Evolutionary conservation across 2,888 invertebrate species (phyloP), one percentile per base, ranked within the genome.

Genomic region (Drosophila nr. medialis): DNA sequence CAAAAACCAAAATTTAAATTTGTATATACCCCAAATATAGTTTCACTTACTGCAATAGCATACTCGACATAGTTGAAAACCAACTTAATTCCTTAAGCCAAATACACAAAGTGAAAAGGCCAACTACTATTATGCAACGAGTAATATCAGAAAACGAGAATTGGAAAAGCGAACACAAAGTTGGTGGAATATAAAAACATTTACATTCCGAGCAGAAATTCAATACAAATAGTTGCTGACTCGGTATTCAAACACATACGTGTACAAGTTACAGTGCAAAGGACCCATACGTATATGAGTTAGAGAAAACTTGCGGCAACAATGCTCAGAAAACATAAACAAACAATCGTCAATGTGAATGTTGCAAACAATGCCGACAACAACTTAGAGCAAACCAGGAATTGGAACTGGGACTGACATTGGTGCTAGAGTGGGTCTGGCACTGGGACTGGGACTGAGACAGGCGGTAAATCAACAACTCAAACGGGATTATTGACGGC

Each of bases 281-380:
- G 67, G 63, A 68, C 72, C 51, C 54, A 67, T 70, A n/a, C n/a
- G n/a, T n/a, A 64, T 81, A 65, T 68, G 75, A 72, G 70, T 64
- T 73, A 50, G 56, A 64, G 49, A 34, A 89, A 84, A 82, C 76
- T 89, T 85, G 80, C 49, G 83, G 61, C 73, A 83, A 89, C 86
- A 84, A 87, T 76, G 67, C 74, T 89, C 77, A 72, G 71, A 87
- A 82, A 84, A 87, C 86, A 89, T 87, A 89, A 84, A 87, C 89
- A 84, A 89, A 76, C 88, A 72, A 82, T 79, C 70, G 80, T 74
- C 85, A 84, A 81, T 73, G 64, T 15, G 62, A 55, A 70, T 74
- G 71, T 72, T 72, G 87, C 69, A 81, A 54, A 63, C 48, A 62
- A 49, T 38, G 58, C 18, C 58, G 55, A 50, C 40, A 45, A 73